Conservation (phyloP, 2,113 vertebrate species). For the Daubentonia madagascariensis region DNA sequence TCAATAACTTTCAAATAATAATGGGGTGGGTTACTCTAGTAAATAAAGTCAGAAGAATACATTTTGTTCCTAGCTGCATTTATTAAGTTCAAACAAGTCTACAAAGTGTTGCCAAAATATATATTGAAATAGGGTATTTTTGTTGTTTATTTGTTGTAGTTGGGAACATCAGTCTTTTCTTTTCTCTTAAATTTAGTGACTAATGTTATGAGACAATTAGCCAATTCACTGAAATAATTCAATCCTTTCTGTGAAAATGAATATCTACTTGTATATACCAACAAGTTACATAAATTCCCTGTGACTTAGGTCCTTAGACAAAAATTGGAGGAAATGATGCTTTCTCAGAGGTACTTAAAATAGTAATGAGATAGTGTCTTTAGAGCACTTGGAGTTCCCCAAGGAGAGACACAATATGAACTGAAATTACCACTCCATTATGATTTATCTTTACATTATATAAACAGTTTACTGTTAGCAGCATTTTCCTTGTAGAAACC, state of each 20-base stretch:
- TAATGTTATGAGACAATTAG: conserved; percentile 43
- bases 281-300: conserved; percentile 18
- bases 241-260: conserved; percentile 4
- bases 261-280: background rate
- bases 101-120: background rate
- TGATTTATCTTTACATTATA: conserved; percentile 51
- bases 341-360: conserved; percentile 30
- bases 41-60: background rate
- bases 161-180: background rate
- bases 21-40: background rate
- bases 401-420: conserved; percentile 47
- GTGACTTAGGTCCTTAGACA: background rate
- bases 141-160: background rate
- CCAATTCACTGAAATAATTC: background rate
- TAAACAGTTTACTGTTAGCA: conserved; percentile 46
- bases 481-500: conserved; percentile 32
- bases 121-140: background rate
- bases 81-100: background rate
- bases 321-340: conserved; percentile 40
- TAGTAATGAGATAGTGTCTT: conserved; percentile 15
- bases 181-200: background rate
- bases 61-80: background rate
- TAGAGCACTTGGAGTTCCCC: background rate
- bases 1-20: conserved; percentile 19
- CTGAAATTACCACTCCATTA: conserved; percentile 51